Conservation (phyloP, 2,113 vertebrate genomes). For the Cephalopterus ornatus region DNA sequence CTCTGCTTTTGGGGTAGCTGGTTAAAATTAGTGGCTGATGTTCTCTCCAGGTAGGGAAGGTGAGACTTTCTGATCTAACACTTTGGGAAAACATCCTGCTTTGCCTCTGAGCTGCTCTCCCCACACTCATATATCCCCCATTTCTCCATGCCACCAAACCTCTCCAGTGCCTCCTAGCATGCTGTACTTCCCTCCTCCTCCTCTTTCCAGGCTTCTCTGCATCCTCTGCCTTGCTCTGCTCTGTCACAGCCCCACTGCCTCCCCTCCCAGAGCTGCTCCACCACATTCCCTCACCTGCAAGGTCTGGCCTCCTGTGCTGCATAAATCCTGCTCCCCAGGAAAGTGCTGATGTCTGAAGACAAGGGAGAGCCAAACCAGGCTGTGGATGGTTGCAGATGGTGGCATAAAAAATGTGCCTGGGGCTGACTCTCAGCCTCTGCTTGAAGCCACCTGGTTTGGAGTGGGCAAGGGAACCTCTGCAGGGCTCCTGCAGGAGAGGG, state of each 20-base stretch:
- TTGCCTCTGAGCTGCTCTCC: neutral
- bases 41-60: neutral
- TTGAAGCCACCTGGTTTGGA: neutral
- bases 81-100: neutral
- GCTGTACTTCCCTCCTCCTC: neutral
- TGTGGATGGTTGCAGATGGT: neutral
- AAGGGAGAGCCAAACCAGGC: neutral
- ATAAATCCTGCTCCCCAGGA: neutral
- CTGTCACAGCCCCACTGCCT: neutral
- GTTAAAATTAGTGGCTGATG: neutral
- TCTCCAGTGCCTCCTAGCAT: neutral
- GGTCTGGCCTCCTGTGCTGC: neutral
- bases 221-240: neutral
- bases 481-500: neutral
- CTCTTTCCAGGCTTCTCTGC: neutral
- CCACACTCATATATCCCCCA: neutral
- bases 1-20: neutral
- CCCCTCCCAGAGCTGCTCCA: neutral
- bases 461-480: neutral
- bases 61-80: neutral
- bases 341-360: neutral
- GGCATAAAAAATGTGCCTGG: fast-evolving
- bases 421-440: neutral
- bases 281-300: neutral
- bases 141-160: neutral